phyloP scores from a whole-genome alignment of 2,113 vertebrate species.

The Leucopsar rothschildi region DNA sequence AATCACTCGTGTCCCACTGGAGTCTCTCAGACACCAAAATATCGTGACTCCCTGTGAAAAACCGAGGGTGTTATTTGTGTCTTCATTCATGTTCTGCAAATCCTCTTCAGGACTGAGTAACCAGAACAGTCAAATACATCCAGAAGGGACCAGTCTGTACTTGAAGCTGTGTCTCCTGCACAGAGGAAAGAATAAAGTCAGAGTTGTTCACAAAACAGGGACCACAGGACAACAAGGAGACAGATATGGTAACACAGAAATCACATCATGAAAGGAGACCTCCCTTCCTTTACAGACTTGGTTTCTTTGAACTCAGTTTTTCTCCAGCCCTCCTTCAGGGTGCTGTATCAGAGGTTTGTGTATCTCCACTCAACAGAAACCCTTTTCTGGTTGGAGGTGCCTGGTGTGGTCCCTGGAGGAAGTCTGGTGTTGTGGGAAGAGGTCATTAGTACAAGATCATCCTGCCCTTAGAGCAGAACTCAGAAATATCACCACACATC shows the following conservation, averaged over 20 bases:
- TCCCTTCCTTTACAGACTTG: not conserved
- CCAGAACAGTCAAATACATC: not conserved
- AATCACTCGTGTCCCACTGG: not conserved
- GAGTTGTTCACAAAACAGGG: not conserved
- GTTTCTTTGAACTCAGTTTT: not conserved
- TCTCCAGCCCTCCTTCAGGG: not conserved
- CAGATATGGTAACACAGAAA: rapidly evolving
- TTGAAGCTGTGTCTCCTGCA: not conserved
- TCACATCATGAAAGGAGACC: not conserved
- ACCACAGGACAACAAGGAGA: not conserved
- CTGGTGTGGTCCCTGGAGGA: not conserved
- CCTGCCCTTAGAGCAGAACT: too few species aligned
- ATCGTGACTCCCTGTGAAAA: not conserved
- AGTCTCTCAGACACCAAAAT: not conserved
- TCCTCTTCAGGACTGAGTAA: not conserved
- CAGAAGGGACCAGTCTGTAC: not conserved
- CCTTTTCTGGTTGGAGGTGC: not conserved
- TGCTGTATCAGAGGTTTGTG: not conserved
- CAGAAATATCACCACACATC: not conserved
- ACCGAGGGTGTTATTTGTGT: too few species aligned
- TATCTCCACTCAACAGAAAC: not conserved
- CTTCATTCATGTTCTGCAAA: not conserved
- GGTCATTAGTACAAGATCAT: not conserved
- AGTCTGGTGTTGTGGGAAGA: not conserved
- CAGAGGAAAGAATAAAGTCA: not conserved